Conservation (phyloP, 2,888 invertebrate genomes). For the Drosophila pegasa region DNA sequence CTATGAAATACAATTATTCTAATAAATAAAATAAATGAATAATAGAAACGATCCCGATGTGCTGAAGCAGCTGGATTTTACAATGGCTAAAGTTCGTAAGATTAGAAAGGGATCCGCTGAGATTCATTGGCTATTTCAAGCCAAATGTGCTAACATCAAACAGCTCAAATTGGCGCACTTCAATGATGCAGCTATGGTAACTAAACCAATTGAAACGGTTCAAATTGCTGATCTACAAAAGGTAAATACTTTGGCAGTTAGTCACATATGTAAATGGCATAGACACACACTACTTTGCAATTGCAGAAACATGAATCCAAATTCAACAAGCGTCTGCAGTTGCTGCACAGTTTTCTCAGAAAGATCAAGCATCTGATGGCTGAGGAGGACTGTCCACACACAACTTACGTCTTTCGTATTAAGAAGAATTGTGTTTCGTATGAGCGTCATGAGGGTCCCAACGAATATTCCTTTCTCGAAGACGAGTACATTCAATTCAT, state of each 20-base stretch:
- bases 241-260: neutral
- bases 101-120: neutral
- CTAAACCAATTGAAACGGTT: slow-evolving; percentile 1
- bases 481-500: slow-evolving; percentile 27
- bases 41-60: slow-evolving; percentile 15
- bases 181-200: neutral
- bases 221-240: neutral
- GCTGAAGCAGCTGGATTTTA: slow-evolving; percentile 10
- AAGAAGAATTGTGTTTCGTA: neutral
- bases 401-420: slow-evolving; percentile 7
- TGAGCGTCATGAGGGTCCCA: slow-evolving; percentile 9
- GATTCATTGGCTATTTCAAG: slow-evolving; percentile 6
- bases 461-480: slow-evolving; percentile 20
- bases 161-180: slow-evolving; percentile 6
- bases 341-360: slow-evolving; percentile 7
- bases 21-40: neutral
- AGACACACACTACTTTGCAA: neutral
- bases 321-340: neutral
- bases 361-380: slow-evolving; percentile 5
- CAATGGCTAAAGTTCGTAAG: slow-evolving; percentile 6
- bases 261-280: neutral
- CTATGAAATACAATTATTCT: neutral
- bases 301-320: neutral
- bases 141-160: slow-evolving; percentile 4
- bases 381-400: slow-evolving; percentile 12